phyloP scores from a whole-genome alignment of 1,140 invertebrate species.

The Holcopasites calliopsidis region DNA sequence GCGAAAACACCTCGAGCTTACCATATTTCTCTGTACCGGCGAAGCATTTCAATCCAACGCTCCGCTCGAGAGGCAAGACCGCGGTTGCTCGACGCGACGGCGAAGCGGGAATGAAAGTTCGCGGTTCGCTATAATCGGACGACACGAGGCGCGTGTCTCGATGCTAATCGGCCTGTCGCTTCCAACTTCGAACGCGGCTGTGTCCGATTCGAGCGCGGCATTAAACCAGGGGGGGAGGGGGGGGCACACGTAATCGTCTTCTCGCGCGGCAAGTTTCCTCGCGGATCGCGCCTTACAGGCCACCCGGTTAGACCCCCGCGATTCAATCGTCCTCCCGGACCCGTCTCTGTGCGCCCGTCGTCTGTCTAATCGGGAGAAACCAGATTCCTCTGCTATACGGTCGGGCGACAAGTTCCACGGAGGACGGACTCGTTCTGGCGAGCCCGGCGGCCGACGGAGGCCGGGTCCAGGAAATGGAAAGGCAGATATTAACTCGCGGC shows the following conservation, averaged over 20 bases:
- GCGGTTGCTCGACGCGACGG: neutral
- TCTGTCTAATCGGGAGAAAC: neutral
- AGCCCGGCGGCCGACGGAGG: neutral
- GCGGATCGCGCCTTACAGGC: neutral
- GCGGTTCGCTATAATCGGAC: neutral
- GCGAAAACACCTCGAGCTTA: too few relatives aligned
- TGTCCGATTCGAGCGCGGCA: constrained; percentile 6
- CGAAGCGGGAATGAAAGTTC: neutral
- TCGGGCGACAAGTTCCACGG: neutral
- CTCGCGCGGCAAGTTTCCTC: neutral
- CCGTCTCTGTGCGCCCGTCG: too few relatives aligned
- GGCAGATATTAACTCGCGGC: constrained; percentile 51
- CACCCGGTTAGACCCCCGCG: neutral
- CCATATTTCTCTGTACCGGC: too few relatives aligned
- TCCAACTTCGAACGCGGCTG: neutral
- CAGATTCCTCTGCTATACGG: neutral
- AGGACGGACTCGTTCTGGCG: constrained; percentile 3
- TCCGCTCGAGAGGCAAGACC: too few relatives aligned
- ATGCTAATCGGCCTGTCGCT: neutral
- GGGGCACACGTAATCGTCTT: neutral
- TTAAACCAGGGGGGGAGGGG: too few relatives aligned
- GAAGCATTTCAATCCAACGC: too few relatives aligned
- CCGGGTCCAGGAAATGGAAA: constrained; percentile 43
- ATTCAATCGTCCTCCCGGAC: neutral
- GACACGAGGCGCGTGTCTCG: neutral